Percentiles rank a stretch among this genome's conserved stretches.
Evolutionary conservation across 2,888 invertebrate genomes (phyloP).

Genomic region (Drosophila paracracens): DNA sequence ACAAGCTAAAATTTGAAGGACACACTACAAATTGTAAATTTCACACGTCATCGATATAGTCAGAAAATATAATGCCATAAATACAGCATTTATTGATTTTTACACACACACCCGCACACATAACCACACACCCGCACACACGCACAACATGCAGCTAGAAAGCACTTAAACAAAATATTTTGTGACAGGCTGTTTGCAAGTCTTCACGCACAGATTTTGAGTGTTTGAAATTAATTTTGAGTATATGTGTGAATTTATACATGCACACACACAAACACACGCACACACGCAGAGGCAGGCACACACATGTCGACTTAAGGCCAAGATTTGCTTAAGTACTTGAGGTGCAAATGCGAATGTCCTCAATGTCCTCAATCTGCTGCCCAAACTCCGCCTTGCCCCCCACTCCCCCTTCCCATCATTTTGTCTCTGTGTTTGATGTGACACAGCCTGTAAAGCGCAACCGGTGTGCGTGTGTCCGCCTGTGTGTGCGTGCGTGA

Average conservation of each 20-base stretch:
- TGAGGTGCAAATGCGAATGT: slow-evolving; percentile 71
- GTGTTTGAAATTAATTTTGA: slow-evolving; percentile 59
- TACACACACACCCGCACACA: slow-evolving; percentile 7
- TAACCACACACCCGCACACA: background rate
- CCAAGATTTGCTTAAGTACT: slow-evolving; percentile 62
- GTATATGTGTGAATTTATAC: slow-evolving; percentile 10
- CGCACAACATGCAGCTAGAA: slow-evolving; percentile 22
- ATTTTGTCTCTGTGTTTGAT: slow-evolving; percentile 62
- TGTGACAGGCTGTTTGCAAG: slow-evolving; percentile 57
- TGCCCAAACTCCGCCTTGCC: background rate
- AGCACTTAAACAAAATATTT: slow-evolving; percentile 41
- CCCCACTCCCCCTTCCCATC: background rate
- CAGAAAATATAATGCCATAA: slow-evolving; percentile 25
- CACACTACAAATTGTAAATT: slow-evolving; percentile 26
- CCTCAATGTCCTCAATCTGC: slow-evolving; percentile 33
- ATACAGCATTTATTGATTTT: slow-evolving; percentile 46
- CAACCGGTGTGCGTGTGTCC: slow-evolving; percentile 31
- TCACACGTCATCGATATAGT: slow-evolving; percentile 47
- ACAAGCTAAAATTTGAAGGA: slow-evolving; percentile 31
- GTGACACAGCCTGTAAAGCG: slow-evolving; percentile 40
- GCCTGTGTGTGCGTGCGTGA: slow-evolving; percentile 28
- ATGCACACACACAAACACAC: slow-evolving; percentile 25
- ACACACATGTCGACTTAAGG: slow-evolving; percentile 51
- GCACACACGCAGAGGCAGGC: slow-evolving; percentile 33
- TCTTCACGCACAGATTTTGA: slow-evolving; percentile 58